Evolutionary conservation across 2,797 vertebrate species (phyloP).

Genomic region (Poeciliopsis turneri): DNA sequence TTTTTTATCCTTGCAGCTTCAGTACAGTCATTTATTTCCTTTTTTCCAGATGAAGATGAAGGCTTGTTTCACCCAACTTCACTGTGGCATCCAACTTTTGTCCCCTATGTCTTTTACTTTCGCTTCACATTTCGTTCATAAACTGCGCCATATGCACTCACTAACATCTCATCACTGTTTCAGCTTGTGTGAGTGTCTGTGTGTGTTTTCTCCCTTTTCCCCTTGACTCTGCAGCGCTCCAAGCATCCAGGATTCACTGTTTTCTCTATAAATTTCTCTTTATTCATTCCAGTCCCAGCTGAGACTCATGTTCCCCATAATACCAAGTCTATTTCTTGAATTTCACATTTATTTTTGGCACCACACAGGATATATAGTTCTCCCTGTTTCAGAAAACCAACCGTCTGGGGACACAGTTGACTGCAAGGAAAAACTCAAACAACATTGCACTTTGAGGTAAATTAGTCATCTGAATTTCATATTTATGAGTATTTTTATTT

Average conservation of each 20-base stretch:
- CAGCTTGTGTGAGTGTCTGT: slow-evolving; percentile 11
- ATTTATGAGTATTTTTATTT: not conserved
- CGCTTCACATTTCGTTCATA: slow-evolving; percentile 38
- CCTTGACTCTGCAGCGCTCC: slow-evolving; percentile 10
- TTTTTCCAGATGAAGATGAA: slow-evolving; percentile 22
- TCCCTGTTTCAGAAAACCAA: not conserved
- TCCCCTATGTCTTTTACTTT: slow-evolving; percentile 14
- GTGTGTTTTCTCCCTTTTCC: slow-evolving; percentile 14
- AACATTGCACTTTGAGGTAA: not conserved
- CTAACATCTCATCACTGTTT: slow-evolving; percentile 17
- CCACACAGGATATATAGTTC: slow-evolving; percentile 8
- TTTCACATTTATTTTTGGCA: slow-evolving; percentile 27
- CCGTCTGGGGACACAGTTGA: slow-evolving; percentile 3
- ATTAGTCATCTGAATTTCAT: not conserved
- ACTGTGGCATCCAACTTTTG: not conserved
- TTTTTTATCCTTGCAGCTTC: not conserved
- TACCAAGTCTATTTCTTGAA: slow-evolving; percentile 37
- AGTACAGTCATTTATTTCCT: slow-evolving; percentile 47
- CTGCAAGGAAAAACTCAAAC: not conserved
- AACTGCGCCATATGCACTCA: slow-evolving; percentile 22
- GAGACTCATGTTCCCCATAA: slow-evolving; percentile 31
- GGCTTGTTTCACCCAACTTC: slow-evolving; percentile 40
- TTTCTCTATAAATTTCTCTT: slow-evolving; percentile 36
- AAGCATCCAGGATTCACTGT: slow-evolving; percentile 21
- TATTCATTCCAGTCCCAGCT: slow-evolving; percentile 38